Evolutionary conservation across 2,888 invertebrate genomes (phyloP).

Genomic region (Plagiodera versicolora): DNA sequence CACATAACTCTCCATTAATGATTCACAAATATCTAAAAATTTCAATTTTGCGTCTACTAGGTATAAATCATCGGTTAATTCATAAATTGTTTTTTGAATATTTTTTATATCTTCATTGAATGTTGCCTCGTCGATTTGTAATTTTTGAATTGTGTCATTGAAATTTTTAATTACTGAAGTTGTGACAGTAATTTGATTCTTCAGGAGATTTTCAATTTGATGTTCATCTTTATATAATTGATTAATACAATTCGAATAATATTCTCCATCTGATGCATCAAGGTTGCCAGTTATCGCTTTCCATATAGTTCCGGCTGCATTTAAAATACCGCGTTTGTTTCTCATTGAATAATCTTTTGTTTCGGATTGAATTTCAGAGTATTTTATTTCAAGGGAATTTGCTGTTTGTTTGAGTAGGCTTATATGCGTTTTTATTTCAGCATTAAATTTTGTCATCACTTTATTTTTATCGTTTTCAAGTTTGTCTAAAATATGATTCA

Average conservation of each 20-base stretch:
- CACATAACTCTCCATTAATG: constrained; percentile 9
- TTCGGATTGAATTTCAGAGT: neutral
- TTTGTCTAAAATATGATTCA: too few relatives aligned
- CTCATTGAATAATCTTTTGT: neutral
- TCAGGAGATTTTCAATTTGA: constrained; percentile 12
- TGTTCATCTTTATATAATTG: constrained; percentile 6
- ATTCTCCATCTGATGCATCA: neutral
- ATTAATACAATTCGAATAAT: constrained; percentile 4
- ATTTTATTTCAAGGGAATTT: neutral
- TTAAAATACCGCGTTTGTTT: neutral
- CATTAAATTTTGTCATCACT: too few relatives aligned
- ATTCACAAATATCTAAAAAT: neutral
- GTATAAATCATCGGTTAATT: neutral
- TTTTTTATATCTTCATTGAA: too few relatives aligned
- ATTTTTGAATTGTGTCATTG: too few relatives aligned
- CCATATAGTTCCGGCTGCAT: neutral
- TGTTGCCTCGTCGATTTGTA: too few relatives aligned
- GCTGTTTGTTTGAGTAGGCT: neutral
- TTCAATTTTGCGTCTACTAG: neutral
- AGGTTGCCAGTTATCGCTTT: neutral
- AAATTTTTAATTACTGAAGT: constrained; percentile 6
- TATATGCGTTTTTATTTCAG: too few relatives aligned
- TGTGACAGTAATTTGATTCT: too few relatives aligned
- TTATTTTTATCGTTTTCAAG: too few relatives aligned
- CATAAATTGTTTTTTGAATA: too few relatives aligned